Percentiles rank a stretch among this genome's conserved stretches.
phyloP scores from a whole-genome alignment of 2,888 invertebrate species.

The Heliconius hortense region DNA sequence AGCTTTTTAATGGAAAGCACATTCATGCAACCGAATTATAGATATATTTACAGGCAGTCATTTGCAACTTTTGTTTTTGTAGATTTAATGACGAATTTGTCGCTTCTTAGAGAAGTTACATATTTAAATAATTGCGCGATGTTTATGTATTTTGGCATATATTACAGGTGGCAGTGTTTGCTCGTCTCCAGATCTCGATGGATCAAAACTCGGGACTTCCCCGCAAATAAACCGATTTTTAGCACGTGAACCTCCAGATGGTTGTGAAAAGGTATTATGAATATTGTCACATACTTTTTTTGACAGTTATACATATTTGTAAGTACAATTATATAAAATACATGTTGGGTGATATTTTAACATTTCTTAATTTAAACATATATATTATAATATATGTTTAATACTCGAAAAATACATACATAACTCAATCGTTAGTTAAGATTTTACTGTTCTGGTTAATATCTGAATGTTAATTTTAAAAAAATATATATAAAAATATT shows the following conservation, averaged over 20 bases:
- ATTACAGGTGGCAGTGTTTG: constrained; percentile 86
- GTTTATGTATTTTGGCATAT: constrained; percentile 45
- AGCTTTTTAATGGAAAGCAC: constrained; percentile 2
- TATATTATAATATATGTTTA: no score
- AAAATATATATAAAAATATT: no score
- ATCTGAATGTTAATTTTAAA: no score
- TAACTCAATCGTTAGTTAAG: no score
- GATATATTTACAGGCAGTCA: not conserved
- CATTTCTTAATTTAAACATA: no score
- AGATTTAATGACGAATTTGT: not conserved
- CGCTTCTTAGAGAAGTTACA: constrained; percentile 11
- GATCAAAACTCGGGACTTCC: constrained; percentile 87
- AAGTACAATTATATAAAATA: not conserved
- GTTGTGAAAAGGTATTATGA: constrained; percentile 88
- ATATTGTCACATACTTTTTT: not conserved
- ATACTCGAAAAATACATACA: no score
- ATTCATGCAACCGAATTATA: constrained; percentile 6
- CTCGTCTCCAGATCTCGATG: constrained; percentile 88
- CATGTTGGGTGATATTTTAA: not conserved
- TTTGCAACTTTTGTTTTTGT: constrained; percentile 13
- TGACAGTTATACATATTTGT: not conserved
- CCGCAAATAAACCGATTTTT: constrained; percentile 93
- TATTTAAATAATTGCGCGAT: not conserved
- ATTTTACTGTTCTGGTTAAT: no score
- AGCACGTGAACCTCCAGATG: constrained; percentile 93